Base-by-base conservation (phyloP, 2,888 invertebrate species). In the Gymnoscelis rufifasciata region DNA sequence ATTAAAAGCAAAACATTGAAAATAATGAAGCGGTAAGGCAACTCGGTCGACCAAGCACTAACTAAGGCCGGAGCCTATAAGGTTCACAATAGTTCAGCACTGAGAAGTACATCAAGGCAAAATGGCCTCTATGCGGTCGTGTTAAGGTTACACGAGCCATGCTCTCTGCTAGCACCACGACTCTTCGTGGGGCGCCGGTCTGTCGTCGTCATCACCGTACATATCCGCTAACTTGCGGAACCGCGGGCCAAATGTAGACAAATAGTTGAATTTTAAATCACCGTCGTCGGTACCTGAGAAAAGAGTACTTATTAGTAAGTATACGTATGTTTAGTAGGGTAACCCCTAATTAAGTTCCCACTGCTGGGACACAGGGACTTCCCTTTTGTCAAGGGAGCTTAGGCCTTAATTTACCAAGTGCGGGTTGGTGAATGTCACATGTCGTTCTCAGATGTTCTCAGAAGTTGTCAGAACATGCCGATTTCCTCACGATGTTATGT, bases 221-320 rank as follows among this genome's bases (percentile, higher is more conserved):
- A 97, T 96, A 68, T 97, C 96, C 38, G 97, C 97, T 59, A 97
- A 83, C 68, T 97, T 97, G 62, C 96, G 93, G 92, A 98, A 98
- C 56, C 97, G 91, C n/a, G 97, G 97, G 37, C 98, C 98, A 83
- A 97, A 98, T 74, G 95, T 95, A 33, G 96, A 95, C 63, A 98
- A 88, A 74, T 97, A 97, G 83, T 97, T 97, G 88, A 97, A 98
- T 77, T 96, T 96, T 62, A 96, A 90, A 83, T 97, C 97, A 52
- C 95, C 96, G 69, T 97, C 97, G 74, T 96, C 96, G 52, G 95
- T 95, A 70, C 93, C 93, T 91, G 2, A 12, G 13, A 10, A 41
- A 24, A n/a, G n/a, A n/a, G n/a, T n/a, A n/a, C n/a, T n/a, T n/a
- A n/a, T n/a, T n/a, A n/a, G n/a, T n/a, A n/a, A n/a, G n/a, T n/a